Base-by-base conservation (phyloP, 2,797 vertebrate species). In the Malurus leucopterus region DNA sequence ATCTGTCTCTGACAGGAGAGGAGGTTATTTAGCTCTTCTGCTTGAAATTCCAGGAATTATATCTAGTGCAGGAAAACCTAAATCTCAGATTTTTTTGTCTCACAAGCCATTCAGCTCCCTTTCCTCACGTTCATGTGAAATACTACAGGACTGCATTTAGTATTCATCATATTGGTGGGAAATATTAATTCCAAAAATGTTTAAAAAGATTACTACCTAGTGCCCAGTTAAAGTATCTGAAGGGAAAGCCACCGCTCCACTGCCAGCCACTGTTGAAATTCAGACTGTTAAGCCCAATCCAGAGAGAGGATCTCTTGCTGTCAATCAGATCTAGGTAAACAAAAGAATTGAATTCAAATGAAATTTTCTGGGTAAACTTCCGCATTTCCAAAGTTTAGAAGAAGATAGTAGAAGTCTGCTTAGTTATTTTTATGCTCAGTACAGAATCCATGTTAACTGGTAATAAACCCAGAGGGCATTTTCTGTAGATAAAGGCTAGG, bases 161-260 rank as follows among this genome's bases (percentile, higher is more conserved):
- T 36, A 57, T 63, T 71, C 30, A 44, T 13, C 29, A 55, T 44
- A 30, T 30, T 68, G 15, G 3, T 3, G 1, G 41, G 10, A 92
- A 67, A 57, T 19, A 51, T 36, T 73, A 9, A 53, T 46, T 62
- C 24, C 14, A 57, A 83, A 81, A 8, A 12, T 51, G 15, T 38
- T 72, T 9, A 8, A 83, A 41, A 82, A 65, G 0, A 8, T 72
- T 75, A 93, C 84, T 86, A 99, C 98, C 98, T 97, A 98, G 98
- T 77, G 97, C 97, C 99, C 99, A 99, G 94, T 99, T 99, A 55
- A 99, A 95, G 94, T 98, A 99, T 96, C 98, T 97, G 93, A 99
- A 99, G 1, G 98, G 98, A 84, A 96, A 97, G 68, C 98, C 96
- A 24, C 98, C 95, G 20, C 97, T 98, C 99, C 99, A 99, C 65